Evolutionary conservation across 2,888 invertebrate genomes (phyloP), one percentile per base, ranked within the genome.

Genomic region (Craniophora ligustri): DNA sequence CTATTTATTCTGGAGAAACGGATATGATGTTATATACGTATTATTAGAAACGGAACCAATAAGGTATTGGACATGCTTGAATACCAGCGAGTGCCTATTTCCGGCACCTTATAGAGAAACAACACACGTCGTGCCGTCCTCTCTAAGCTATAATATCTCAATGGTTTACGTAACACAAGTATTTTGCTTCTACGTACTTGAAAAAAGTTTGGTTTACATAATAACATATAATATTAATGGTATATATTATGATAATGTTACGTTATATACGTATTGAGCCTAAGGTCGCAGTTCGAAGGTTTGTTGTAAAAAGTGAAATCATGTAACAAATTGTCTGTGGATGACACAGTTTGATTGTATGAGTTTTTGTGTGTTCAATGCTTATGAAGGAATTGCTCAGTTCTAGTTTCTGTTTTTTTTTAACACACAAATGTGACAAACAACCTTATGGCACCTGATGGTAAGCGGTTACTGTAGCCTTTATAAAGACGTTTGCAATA

Each of bases 281-380:
- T 5, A 0, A 19, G 44, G 13, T 40, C 64, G 30, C 1, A 26
- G 1, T 59, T 59, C 64, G 19, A 39, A 63, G 34, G 38, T 44
- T 45, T 39, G 54, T 44, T 44, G 38, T 44, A 10, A n/a, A 13
- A 2, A 42, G 62, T 10, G 58, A 53, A 54, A 42, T 28, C 54
- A 11, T 32, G 19, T 42, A 63, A 34, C 38, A 63, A 53, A 58
- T 61, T 35, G 26, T 21, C 38, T 32, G 34, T 62, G 54, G 42
- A 62, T 54, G 42, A 63, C 30, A 53, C 10, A 23, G 10, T 7
- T 5, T 21, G n/a, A n/a, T n/a, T n/a, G n/a, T n/a, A n/a, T n/a
- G n/a, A n/a, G n/a, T n/a, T n/a, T n/a, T n/a, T n/a, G n/a, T n/a
- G n/a, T n/a, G n/a, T n/a, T n/a, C n/a, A n/a, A n/a, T n/a, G n/a